Evolutionary conservation across 2,888 invertebrate species (phyloP).

Genomic region (Philhelius pedissequus): DNA sequence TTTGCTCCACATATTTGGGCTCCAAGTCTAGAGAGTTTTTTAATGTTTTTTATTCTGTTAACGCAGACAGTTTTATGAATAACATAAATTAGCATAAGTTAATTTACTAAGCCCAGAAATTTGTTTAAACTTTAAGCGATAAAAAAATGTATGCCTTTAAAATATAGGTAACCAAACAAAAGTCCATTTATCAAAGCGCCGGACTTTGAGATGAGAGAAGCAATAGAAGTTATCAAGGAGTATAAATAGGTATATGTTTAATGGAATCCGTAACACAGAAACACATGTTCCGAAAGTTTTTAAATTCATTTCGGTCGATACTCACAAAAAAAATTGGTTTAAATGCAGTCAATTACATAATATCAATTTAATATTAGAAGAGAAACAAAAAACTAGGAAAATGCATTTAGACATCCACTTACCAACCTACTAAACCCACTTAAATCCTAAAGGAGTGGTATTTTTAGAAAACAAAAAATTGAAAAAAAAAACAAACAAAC

Average conservation of each 20-base stretch:
- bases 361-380: conserved; percentile 5
- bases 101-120: too few species aligned
- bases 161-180: too few species aligned
- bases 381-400: neutral
- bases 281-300: neutral
- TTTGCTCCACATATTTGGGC: too few species aligned
- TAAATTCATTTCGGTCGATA: neutral
- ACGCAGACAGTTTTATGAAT: too few species aligned
- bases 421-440: neutral
- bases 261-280: neutral
- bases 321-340: neutral
- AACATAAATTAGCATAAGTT: too few species aligned
- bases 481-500: neutral
- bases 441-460: conserved; percentile 36
- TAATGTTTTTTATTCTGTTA: too few species aligned
- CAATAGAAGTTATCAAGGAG: neutral
- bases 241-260: neutral
- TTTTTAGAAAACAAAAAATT: neutral
- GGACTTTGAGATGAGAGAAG: too few species aligned
- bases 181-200: too few species aligned
- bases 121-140: too few species aligned
- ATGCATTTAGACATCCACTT: conserved; percentile 25
- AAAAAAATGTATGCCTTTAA: too few species aligned
- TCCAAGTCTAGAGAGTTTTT: too few species aligned
- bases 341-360: conserved; percentile 6